Evolutionary conservation across 2,113 vertebrate species (phyloP).

Genomic region (Chaenocephalus aceratus): DNA sequence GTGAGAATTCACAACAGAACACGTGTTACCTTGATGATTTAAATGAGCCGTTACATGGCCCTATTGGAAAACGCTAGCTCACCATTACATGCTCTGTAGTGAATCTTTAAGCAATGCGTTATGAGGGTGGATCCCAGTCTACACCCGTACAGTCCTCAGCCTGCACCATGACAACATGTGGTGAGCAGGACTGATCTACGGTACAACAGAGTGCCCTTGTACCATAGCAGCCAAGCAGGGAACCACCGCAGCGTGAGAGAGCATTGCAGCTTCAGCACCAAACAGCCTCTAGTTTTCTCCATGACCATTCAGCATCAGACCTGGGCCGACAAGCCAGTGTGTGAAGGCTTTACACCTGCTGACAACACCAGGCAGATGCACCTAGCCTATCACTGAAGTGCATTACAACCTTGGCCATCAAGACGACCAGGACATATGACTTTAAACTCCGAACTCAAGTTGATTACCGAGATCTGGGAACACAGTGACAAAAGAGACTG

Average conservation of each 20-base stretch:
- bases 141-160: background rate
- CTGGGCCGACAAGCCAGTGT: conserved; percentile 46
- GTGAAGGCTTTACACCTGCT: background rate
- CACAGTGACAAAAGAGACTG: background rate
- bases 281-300: conserved; percentile 64
- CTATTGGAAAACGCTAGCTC: background rate
- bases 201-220: background rate
- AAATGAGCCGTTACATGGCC: conserved; percentile 60
- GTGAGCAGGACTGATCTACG: background rate
- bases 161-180: background rate
- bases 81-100: conserved; percentile 47
- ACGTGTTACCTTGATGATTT: conserved; percentile 48
- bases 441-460: background rate
- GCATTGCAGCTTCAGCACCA: conserved; percentile 58
- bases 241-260: conserved; percentile 50
- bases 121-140: conserved; percentile 52
- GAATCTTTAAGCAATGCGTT: conserved; percentile 69
- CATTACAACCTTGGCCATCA: background rate
- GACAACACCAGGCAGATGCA: background rate
- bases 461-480: background rate
- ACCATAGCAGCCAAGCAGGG: conserved; percentile 65
- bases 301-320: conserved; percentile 75
- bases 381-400: background rate
- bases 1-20: conserved; percentile 48
- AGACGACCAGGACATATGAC: background rate